Evolutionary conservation across 2,797 vertebrate species (phyloP).

Genomic region (Aulostomus chinensis): DNA sequence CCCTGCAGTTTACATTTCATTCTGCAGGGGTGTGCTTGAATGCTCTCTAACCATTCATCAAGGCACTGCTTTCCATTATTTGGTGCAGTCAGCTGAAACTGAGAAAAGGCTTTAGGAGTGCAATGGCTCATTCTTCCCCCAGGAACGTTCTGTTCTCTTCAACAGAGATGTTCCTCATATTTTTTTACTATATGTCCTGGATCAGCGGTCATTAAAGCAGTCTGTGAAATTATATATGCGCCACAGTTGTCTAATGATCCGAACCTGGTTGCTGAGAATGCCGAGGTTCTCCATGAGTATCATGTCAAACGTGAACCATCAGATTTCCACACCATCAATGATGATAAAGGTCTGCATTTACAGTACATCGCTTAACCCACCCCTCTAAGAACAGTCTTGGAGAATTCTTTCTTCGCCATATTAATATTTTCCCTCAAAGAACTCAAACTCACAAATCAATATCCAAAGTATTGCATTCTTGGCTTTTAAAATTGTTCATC

Average conservation of each 20-base stretch:
- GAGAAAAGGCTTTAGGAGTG: slow-evolving; percentile 73
- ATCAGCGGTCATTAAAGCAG: slow-evolving; percentile 50
- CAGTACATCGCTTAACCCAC: slow-evolving; percentile 40
- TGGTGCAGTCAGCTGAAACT: slow-evolving; percentile 83
- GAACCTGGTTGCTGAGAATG: too few species aligned
- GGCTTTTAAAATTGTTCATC: slow-evolving; percentile 63
- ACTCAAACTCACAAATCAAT: slow-evolving; percentile 57
- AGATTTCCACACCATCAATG: slow-evolving; percentile 24
- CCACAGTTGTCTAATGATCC: slow-evolving; percentile 13
- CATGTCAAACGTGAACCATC: too few species aligned
- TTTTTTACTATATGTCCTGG: slow-evolving; percentile 42
- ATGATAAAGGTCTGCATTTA: slow-evolving; percentile 30
- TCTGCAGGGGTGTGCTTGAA: slow-evolving; percentile 73
- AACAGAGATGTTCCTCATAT: slow-evolving; percentile 60
- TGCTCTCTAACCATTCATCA: slow-evolving; percentile 81
- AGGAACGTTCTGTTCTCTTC: slow-evolving; percentile 59
- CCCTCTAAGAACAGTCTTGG: too few species aligned
- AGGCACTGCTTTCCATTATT: slow-evolving; percentile 81
- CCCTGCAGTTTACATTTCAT: slow-evolving; percentile 75
- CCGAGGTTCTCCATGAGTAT: too few species aligned
- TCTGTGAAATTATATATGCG: slow-evolving; percentile 35
- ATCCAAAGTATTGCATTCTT: slow-evolving; percentile 63
- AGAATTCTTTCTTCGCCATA: slow-evolving; percentile 44
- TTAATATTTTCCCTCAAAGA: slow-evolving; percentile 50
- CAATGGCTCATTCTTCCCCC: slow-evolving; percentile 74